A percentile compares a stretch with the other conserved stretches of the same genome.
Evolutionary conservation across 2,888 invertebrate genomes (phyloP).

Genomic region (Bembecia ichneumoniformis): DNA sequence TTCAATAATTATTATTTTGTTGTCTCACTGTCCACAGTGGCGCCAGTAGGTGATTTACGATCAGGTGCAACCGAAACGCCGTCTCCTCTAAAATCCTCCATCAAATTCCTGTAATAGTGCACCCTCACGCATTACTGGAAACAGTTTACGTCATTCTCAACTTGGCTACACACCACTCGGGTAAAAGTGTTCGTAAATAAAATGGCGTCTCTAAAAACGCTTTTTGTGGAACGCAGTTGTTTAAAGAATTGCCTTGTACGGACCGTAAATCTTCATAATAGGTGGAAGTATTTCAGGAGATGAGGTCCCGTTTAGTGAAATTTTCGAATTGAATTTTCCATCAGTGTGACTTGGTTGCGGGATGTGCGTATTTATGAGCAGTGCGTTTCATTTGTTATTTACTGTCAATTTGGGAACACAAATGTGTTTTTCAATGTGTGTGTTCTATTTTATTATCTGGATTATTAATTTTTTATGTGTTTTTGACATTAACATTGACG

Average conservation of each 20-base stretch:
- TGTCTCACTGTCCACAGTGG: no score
- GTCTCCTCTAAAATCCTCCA: not conserved
- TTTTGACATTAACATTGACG: no score
- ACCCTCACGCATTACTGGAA: slow-evolving; percentile 6
- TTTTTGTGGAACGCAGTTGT: slow-evolving; percentile 30
- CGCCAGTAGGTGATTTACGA: no score
- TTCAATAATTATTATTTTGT: no score
- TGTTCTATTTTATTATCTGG: no score
- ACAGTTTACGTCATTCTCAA: slow-evolving; percentile 32
- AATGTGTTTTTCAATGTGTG: no score
- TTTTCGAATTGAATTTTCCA: not conserved
- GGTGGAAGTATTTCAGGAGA: slow-evolving; percentile 15
- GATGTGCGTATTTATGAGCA: not conserved
- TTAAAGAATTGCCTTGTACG: slow-evolving; percentile 34
- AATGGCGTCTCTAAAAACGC: slow-evolving; percentile 30
- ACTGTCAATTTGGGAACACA: no score
- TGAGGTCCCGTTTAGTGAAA: not conserved
- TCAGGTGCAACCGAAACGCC: no score
- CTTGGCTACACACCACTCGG: slow-evolving; percentile 29
- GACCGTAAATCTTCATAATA: slow-evolving; percentile 40
- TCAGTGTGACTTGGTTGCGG: not conserved
- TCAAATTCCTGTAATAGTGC: not conserved
- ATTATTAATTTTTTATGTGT: no score
- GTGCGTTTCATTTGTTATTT: not conserved
- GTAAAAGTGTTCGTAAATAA: slow-evolving; percentile 34